phyloP scores from a whole-genome alignment of 2,888 invertebrate species.

The Drosophila neonasuta region DNA sequence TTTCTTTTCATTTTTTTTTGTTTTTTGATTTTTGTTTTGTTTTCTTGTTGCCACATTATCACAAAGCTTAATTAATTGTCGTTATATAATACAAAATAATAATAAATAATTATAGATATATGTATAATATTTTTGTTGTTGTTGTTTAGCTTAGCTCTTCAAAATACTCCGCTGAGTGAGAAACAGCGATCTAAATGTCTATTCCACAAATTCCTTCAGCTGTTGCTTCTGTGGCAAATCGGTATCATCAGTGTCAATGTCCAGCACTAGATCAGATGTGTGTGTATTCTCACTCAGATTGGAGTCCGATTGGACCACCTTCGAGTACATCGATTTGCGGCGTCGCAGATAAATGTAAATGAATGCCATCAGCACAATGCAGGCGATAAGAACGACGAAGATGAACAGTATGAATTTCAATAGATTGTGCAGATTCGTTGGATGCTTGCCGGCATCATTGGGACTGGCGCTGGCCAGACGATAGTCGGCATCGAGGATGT shows the following conservation, averaged over 20 bases:
- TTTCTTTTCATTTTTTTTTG: not conserved
- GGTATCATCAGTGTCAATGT: conserved; percentile 10
- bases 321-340: conserved; percentile 60
- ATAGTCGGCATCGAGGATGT: conserved; percentile 38
- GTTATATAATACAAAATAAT: conserved; percentile 32
- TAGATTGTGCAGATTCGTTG: not conserved
- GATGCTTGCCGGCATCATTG: not conserved
- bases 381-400: not conserved
- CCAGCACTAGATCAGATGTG: conserved; percentile 27
- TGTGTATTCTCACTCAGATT: conserved; percentile 63
- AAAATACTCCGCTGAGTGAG: not conserved
- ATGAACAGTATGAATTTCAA: not conserved
- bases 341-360: conserved; percentile 7
- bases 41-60: conserved; percentile 41
- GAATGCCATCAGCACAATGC: not conserved
- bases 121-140: conserved; percentile 9
- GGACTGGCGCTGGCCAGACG: conserved; percentile 26
- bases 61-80: conserved; percentile 44
- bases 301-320: conserved; percentile 76
- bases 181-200: conserved; percentile 4
- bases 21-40: conserved; percentile 12
- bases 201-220: conserved; percentile 34
- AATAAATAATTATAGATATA: conserved; percentile 46
- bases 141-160: not conserved
- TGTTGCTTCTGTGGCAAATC: conserved; percentile 18